Evolutionary conservation across 2,888 invertebrate species (phyloP).

Genomic region (Drosophila neonasuta): DNA sequence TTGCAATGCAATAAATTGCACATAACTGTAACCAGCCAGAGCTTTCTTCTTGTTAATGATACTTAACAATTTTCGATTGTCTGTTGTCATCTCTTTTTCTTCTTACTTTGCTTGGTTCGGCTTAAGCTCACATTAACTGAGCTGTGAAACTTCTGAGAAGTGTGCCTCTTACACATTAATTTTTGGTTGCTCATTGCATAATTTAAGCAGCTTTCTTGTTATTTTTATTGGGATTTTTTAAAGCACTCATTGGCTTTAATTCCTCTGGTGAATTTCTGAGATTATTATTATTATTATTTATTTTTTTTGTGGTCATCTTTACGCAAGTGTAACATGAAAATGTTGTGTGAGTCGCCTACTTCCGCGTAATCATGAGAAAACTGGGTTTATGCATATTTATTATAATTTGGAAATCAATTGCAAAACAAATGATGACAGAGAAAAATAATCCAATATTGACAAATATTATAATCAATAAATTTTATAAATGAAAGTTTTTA

Average conservation of each 20-base stretch:
- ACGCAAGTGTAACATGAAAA: slow-evolving; percentile 1
- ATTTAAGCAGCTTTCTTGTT: slow-evolving; percentile 37
- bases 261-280: slow-evolving; percentile 4
- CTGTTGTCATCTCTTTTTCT: slow-evolving; percentile 3
- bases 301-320: neutral
- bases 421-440: slow-evolving; percentile 2
- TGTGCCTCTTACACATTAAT: slow-evolving; percentile 23
- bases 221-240: slow-evolving; percentile 23
- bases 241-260: slow-evolving; percentile 26
- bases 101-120: slow-evolving; percentile 21
- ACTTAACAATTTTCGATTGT: slow-evolving; percentile 38
- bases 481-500: too few relatives aligned
- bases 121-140: slow-evolving; percentile 25
- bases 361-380: slow-evolving; percentile 35
- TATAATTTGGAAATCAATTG: slow-evolving; percentile 31
- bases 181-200: slow-evolving; percentile 45
- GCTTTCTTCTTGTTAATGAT: slow-evolving; percentile 51
- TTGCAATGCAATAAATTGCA: slow-evolving; percentile 67
- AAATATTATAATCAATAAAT: too few relatives aligned
- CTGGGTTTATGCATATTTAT: slow-evolving; percentile 33
- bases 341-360: slow-evolving; percentile 6
- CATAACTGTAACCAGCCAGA: slow-evolving; percentile 38
- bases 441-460: too few relatives aligned
- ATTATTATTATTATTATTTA: too few relatives aligned
- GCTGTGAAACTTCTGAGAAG: slow-evolving; percentile 46